Evolutionary conservation across 1,140 invertebrate genomes (phyloP).

Genomic region (Metaphire vulgaris): DNA sequence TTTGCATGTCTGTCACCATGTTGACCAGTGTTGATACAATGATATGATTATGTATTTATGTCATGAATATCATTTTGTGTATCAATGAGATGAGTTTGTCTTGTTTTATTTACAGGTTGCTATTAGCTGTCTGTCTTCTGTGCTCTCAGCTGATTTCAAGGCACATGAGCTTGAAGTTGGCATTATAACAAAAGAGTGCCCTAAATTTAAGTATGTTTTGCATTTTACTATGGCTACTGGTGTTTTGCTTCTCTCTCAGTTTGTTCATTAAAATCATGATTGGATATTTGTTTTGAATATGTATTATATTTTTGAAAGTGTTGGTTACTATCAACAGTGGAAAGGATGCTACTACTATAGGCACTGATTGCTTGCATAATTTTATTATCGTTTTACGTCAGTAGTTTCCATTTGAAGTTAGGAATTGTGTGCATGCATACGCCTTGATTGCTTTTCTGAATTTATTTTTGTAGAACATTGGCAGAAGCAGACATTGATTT

Average conservation of each 20-base stretch:
- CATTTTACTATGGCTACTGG: not conserved
- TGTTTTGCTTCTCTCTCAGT: not conserved
- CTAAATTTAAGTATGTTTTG: conserved; percentile 66
- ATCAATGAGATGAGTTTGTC: no score
- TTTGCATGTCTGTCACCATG: not conserved
- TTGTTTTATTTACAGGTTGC: conserved; percentile 59
- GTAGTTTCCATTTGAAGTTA: no score
- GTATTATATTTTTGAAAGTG: not conserved
- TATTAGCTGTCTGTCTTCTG: conserved; percentile 85
- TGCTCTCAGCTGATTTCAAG: conserved; percentile 94
- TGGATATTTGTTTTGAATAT: not conserved
- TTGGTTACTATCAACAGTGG: conserved; percentile 5
- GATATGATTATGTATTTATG: not conserved
- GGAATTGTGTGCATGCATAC: no score
- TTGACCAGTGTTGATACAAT: not conserved
- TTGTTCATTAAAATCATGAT: not conserved
- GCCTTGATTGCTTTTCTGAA: no score
- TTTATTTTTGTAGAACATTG: conserved; percentile 62
- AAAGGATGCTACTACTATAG: not conserved
- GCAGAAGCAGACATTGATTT: conserved; percentile 80
- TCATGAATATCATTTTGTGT: not conserved
- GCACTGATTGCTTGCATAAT: not conserved
- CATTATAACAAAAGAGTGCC: conserved; percentile 75
- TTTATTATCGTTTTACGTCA: conserved; percentile 14
- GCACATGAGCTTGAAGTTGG: conserved; percentile 92